Conservation (phyloP, 2,113 vertebrate species). For the Paracyprichromis sp. region DNA sequence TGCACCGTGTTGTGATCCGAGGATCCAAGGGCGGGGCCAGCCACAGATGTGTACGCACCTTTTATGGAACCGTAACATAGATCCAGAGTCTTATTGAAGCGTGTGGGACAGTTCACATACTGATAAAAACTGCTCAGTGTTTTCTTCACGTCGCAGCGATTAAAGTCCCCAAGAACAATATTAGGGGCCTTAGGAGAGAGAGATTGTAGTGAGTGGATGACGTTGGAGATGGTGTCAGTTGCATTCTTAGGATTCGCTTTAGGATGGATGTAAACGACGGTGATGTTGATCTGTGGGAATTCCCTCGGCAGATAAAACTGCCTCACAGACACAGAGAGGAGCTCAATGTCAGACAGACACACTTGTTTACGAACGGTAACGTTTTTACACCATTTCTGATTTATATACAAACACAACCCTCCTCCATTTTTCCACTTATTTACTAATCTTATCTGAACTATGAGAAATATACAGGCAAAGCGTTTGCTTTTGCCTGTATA, state of each 20-base stretch:
- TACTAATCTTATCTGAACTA: no score
- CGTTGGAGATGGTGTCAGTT: accelerated
- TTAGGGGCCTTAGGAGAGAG: accelerated
- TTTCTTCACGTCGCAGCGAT: accelerated
- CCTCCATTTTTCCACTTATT: no score
- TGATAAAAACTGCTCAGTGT: no score
- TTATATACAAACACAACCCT: not conserved
- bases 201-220: not conserved
- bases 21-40: not conserved
- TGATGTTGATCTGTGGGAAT: not conserved
- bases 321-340: not conserved
- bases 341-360: accelerated
- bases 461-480: no score
- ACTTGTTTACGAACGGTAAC: accelerated
- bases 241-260: accelerated
- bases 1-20: not conserved
- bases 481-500: not conserved
- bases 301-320: not conserved
- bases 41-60: not conserved
- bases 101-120: no score
- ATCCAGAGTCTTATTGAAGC: not conserved
- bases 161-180: no score
- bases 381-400: accelerated
- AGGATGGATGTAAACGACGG: accelerated
- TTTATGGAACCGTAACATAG: not conserved